Base-by-base conservation (phyloP, 2,888 invertebrate species). In the Smittia aterrima region DNA sequence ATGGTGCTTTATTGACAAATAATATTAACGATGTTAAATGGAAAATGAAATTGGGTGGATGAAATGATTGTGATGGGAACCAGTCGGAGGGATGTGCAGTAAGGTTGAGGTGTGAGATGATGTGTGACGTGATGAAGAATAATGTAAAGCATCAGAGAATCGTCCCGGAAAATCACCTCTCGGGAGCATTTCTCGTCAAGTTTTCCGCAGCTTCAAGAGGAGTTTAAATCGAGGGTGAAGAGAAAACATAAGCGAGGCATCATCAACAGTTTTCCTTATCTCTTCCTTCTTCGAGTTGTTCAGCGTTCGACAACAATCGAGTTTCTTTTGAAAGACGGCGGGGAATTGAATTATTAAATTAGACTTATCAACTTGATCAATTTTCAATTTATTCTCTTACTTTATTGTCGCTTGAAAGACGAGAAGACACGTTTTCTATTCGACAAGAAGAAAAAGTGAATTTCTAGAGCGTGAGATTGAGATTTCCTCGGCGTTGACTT, bases 21-120 rank as follows among this genome's bases (percentile, higher is more conserved):
- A 70, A 70, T 70, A 70, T 70, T 70, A 70, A 70, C 70, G 70
- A 70, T 70, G 70, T 70, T 70, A 70, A 70, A 70, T 70, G 47
- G 70, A 70, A 70, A 70, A 70, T 70, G 70, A 70, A 70, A 70
- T 70, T 70, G 70, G 70, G 70, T 70, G 70, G 22, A 27, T 70
- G 24, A 68, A 70, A 67, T 67, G 25, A 27, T 67, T 67, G 40
- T 18, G 18, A 38, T 38, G 25, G 18, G 53, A 70, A 54, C 58
- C 58, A 58, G n/a, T n/a, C 58, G 18, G 58, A 32, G 58, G 47
- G 47, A 47, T 13, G 16, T 47, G 16, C 4, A 58, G 58, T 18
- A 25, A n/a, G 32, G 16, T 16, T 53, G 70, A 41, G 24, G 64
- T 64, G 64, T 70, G 27, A 24, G 27, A n/a, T 67, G 67, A 40